Evolutionary conservation across 2,113 vertebrate species (phyloP).

Genomic region (Geococcyx californianus): DNA sequence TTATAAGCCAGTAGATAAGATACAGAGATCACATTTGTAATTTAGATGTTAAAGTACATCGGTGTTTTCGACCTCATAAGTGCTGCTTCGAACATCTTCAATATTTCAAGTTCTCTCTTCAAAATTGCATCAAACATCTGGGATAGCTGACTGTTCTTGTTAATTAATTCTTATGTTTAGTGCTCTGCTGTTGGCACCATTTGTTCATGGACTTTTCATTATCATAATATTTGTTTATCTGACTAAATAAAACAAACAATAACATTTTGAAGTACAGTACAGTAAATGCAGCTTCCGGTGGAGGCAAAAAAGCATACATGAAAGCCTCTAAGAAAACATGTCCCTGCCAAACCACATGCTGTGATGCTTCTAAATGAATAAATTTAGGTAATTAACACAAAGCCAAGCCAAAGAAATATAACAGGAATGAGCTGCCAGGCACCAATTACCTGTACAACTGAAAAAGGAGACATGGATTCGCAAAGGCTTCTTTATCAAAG

Average conservation of each 20-base stretch:
- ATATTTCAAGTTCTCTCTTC: slow-evolving; percentile 60
- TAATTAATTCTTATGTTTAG: slow-evolving; percentile 74
- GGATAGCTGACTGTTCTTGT: slow-evolving; percentile 49
- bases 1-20: neutral
- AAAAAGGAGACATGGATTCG: neutral
- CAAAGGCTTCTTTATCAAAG: neutral
- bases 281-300: slow-evolving; percentile 31
- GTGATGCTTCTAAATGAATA: slow-evolving; percentile 28
- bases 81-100: slow-evolving; percentile 58
- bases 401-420: slow-evolving; percentile 36
- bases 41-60: neutral
- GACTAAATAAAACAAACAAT: slow-evolving; percentile 70
- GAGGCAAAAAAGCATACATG: neutral
- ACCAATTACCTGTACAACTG: slow-evolving; percentile 28
- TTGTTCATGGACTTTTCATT: slow-evolving; percentile 70
- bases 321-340: slow-evolving; percentile 31
- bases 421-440: slow-evolving; percentile 10
- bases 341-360: slow-evolving; percentile 37
- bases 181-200: slow-evolving; percentile 63
- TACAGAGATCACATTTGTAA: neutral
- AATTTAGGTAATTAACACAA: slow-evolving; percentile 57
- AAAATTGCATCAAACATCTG: slow-evolving; percentile 73
- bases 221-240: slow-evolving; percentile 74
- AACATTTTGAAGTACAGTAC: slow-evolving; percentile 56
- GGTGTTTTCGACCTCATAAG: neutral